Conservation (phyloP, 2,113 vertebrate species). For the Sinocyclocheilus maitianheensis region DNA sequence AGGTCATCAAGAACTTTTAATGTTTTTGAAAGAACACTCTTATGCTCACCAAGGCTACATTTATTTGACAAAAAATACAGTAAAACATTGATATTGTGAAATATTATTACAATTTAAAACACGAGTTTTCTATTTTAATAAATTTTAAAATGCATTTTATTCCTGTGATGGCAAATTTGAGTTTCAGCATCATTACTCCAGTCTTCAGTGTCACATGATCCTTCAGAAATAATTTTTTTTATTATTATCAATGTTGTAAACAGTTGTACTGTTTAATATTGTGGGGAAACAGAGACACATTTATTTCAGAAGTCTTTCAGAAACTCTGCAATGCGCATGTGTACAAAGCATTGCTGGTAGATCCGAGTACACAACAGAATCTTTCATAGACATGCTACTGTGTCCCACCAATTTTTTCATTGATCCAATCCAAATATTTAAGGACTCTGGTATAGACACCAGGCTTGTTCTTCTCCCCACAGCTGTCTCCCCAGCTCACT, state of each 20-base stretch:
- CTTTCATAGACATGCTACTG: background rate
- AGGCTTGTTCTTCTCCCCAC: slow-evolving; percentile 84
- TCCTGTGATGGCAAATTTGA: background rate
- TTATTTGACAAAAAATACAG: background rate
- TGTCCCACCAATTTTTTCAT: slow-evolving; percentile 62
- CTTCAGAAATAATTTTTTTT: background rate
- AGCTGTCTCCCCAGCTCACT: slow-evolving; percentile 92
- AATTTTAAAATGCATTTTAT: too few species aligned
- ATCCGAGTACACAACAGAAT: background rate
- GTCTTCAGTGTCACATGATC: background rate
- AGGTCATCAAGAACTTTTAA: background rate
- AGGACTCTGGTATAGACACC: slow-evolving; percentile 87
- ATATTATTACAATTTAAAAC: background rate
- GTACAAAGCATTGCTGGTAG: too few species aligned
- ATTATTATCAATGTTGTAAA: background rate
- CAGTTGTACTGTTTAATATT: background rate
- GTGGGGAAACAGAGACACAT: background rate
- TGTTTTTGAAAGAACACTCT: background rate
- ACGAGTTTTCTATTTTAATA: too few species aligned
- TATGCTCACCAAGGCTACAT: background rate
- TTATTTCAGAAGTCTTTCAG: background rate
- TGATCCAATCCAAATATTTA: slow-evolving; percentile 84
- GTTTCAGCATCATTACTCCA: background rate
- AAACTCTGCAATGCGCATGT: too few species aligned
- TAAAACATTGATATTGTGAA: background rate